Conservation (phyloP, 2,113 vertebrate genomes). For the Dicrurus megarhynchus region DNA sequence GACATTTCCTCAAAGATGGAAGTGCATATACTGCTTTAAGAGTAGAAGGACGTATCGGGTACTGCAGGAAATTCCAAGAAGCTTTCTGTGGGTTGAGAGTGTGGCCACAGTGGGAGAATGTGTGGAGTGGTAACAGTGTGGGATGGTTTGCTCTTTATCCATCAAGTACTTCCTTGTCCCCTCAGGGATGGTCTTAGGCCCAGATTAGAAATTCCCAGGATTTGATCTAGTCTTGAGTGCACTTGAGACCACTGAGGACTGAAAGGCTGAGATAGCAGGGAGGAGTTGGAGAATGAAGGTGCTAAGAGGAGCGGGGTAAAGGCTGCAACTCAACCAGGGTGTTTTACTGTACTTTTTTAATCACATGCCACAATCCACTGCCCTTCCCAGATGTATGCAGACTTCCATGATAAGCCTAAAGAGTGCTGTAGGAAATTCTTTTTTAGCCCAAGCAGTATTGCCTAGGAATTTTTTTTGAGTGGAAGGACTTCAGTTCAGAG, state of each 20-base stretch:
- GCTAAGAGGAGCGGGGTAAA: not conserved
- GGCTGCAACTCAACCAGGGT: not conserved
- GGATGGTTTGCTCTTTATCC: not conserved
- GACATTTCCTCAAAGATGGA: not conserved
- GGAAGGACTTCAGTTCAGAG: not conserved
- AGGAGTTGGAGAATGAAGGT: not conserved
- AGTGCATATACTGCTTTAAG: not conserved
- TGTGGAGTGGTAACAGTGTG: not conserved
- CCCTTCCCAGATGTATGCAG: not conserved
- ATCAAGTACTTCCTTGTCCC: not conserved
- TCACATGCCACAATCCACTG: not conserved
- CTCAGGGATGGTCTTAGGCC: not conserved
- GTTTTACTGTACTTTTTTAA: not conserved
- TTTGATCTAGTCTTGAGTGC: not conserved
- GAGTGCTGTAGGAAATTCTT: not conserved
- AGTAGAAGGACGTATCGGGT: not conserved
- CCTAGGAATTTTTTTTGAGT: not conserved
- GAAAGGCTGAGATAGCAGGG: not conserved
- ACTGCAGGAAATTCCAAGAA: not conserved
- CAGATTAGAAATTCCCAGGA: not conserved
- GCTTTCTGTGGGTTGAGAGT: not conserved
- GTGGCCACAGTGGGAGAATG: not conserved
- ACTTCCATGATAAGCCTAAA: not conserved
- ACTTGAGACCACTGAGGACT: accelerated
- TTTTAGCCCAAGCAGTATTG: not conserved